These are phyloP conservation scores for Gymnodraco acuticeps DNA, from an alignment of 2,797 vertebrate genomes.

Conservation along the genomic window DNA sequence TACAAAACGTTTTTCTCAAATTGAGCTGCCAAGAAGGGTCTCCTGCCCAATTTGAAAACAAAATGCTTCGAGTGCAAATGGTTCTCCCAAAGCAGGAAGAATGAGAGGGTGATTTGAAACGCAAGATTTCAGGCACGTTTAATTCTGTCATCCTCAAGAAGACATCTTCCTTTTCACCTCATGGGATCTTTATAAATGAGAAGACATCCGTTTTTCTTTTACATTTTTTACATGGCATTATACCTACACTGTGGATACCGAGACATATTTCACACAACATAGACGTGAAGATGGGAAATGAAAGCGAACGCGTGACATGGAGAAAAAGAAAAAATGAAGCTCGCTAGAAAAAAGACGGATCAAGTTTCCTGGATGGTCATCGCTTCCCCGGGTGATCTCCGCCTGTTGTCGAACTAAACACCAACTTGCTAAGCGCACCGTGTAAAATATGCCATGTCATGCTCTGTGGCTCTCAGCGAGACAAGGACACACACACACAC, in stretches of 20 bases:
- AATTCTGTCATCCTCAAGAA: constrained; percentile 11
- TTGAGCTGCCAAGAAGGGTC: constrained; percentile 9
- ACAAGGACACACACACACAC: constrained; percentile 51
- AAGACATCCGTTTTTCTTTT: constrained; percentile 9
- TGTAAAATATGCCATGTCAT: constrained; percentile 81
- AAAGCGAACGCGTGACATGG: constrained; percentile 16
- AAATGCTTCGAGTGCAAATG: constrained; percentile 2
- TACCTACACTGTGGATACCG: constrained; percentile 80
- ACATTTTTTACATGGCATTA: constrained; percentile 45
- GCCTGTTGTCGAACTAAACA: constrained; percentile 37
- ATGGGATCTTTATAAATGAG: constrained; percentile 30
- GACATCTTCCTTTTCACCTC: constrained; percentile 34
- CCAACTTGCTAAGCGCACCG: constrained; percentile 49
- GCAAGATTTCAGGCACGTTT: constrained; percentile 25
- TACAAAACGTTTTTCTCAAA: constrained; percentile 3
- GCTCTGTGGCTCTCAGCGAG: constrained; percentile 60
- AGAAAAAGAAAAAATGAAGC: constrained; percentile 5
- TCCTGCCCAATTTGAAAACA: not conserved
- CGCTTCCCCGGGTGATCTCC: constrained; percentile 24
- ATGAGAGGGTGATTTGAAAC: constrained; percentile 9
- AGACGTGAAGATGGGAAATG: constrained; percentile 24
- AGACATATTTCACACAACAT: constrained; percentile 51
- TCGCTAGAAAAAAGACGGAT: constrained; percentile 2
- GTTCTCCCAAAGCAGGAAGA: constrained; percentile 5
- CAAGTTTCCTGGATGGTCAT: constrained; percentile 38